Base-by-base conservation (phyloP, 35 echinoderm and acorn worm species). In the Lytechinus variegatus region DNA sequence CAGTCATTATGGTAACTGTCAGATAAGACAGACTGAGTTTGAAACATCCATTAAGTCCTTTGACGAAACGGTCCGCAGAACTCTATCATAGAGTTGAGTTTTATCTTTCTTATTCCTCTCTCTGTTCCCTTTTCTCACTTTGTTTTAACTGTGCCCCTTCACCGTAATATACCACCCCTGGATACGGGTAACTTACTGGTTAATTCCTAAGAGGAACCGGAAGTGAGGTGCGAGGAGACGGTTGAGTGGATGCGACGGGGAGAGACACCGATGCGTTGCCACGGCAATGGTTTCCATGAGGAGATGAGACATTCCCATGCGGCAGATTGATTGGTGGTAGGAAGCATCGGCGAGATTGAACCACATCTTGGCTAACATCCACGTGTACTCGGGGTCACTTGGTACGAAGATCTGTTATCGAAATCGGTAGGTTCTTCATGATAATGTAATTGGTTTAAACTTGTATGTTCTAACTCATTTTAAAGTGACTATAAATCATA, bases 341-440 rank as follows among this genome's bases (percentile, higher is more conserved):
- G 95, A 96, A 6, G 98, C 97, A 66, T 99, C 98, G n/a, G 97
- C 98, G 51, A 93, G 54, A 86, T 99, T 97, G 95, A 96, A 99
- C 97, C 97, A 99, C 95, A 99, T 95, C 86, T 99, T 99, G n/a
- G 97, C 98, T 4, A 97, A 86, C 53, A 99, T 93, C 98, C 98
- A 99, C 21, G 97, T 97, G 94, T 99, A 97, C 61, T 96, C 54
- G 3, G 95, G 61, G 61, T 99, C 98, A 44, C 87, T 96, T 16
- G 98, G 98, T 21, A 99, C 9, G 61, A 99, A 99, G 28, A 97
- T 87, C 96, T 97, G 87, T 93, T 8, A 44, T 28, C 8, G 44
- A 16, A 88, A 24, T 88, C 56, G 13, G 56, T 0, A 10, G 33
- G 33, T 2, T 44, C 33, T 44, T 44, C 33, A 44, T 44, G 33